phyloP scores from a whole-genome alignment of 2,888 invertebrate genomes.

The Spatulosminthurus flaviceps region DNA sequence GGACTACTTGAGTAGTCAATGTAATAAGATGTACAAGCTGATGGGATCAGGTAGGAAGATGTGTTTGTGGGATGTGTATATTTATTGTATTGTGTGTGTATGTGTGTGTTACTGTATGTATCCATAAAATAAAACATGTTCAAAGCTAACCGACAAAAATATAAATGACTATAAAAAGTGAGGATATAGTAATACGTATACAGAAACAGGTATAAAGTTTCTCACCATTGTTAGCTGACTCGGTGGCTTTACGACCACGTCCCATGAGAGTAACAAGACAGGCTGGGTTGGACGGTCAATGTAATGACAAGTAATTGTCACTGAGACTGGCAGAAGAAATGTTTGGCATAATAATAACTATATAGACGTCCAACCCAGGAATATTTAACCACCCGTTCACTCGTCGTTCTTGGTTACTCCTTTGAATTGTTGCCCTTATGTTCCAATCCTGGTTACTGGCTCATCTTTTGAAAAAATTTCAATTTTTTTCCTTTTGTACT shows the following conservation, averaged over 20 bases:
- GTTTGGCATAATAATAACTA: slow-evolving; percentile 29
- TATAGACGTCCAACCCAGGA: slow-evolving; percentile 23
- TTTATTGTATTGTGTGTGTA: too few relatives aligned
- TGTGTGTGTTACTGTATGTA: too few relatives aligned
- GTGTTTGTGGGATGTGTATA: too few relatives aligned
- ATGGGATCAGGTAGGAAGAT: too few relatives aligned
- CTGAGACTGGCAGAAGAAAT: not conserved
- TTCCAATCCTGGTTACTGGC: slow-evolving; percentile 1
- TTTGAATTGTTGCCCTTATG: not conserved
- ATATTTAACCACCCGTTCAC: not conserved
- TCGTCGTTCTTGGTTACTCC: not conserved
- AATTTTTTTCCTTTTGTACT: slow-evolving; percentile 3
- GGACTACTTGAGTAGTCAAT: too few relatives aligned
- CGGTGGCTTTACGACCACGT: slow-evolving; percentile 44
- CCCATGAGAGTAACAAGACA: slow-evolving; percentile 41
- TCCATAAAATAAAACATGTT: not conserved
- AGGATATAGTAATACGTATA: not conserved
- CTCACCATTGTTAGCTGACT: slow-evolving; percentile 46
- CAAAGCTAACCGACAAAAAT: not conserved
- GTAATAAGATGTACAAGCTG: too few relatives aligned
- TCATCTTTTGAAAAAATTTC: slow-evolving; percentile 17
- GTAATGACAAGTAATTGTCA: slow-evolving; percentile 42
- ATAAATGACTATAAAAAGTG: not conserved
- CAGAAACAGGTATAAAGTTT: not conserved
- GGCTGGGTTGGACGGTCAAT: slow-evolving; percentile 45